Percentiles rank a stretch among this genome's conserved stretches.
These are phyloP conservation scores for Stegana nigrithorax DNA, from an alignment of 2,888 invertebrate species.

Conservation along the genomic window DNA sequence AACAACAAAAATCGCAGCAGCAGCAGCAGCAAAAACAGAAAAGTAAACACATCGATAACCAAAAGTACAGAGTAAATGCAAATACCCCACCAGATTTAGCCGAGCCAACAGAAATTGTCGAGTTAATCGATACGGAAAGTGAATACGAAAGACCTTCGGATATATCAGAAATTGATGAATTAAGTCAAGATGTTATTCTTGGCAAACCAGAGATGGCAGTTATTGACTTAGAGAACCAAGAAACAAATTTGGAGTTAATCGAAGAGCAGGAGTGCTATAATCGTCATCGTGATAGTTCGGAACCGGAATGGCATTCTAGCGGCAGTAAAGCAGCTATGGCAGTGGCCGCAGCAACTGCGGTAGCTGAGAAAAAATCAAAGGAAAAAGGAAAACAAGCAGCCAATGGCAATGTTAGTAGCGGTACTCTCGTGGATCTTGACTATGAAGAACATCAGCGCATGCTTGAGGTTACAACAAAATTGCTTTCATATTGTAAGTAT, in stretches of 20 bases:
- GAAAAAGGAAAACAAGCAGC: no score
- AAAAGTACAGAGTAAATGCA: slow-evolving; percentile 24
- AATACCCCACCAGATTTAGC: slow-evolving; percentile 17
- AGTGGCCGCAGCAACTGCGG: no score
- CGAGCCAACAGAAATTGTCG: slow-evolving; percentile 40
- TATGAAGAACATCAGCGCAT: slow-evolving; percentile 48
- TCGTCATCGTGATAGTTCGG: slow-evolving; percentile 56
- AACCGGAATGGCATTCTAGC: slow-evolving; percentile 42
- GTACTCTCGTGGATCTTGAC: slow-evolving; percentile 42
- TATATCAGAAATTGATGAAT: not conserved
- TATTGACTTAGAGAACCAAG: no score
- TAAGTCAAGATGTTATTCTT: slow-evolving; percentile 6
- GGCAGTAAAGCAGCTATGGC: no score
- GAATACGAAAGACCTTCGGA: slow-evolving; percentile 30
- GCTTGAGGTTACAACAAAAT: slow-evolving; percentile 45
- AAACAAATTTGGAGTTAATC: no score
- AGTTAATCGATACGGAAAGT: slow-evolving; percentile 51
- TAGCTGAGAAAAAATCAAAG: no score
- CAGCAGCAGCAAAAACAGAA: not conserved
- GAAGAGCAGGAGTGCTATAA: slow-evolving; percentile 20
- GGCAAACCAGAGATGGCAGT: no score
- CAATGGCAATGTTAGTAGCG: slow-evolving; percentile 34
- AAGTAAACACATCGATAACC: slow-evolving; percentile 12
- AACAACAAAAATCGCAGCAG: not conserved
- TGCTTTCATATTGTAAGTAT: slow-evolving; percentile 47